phyloP scores from a whole-genome alignment of 2,888 invertebrate genomes.

The Ormyrus labotus region DNA sequence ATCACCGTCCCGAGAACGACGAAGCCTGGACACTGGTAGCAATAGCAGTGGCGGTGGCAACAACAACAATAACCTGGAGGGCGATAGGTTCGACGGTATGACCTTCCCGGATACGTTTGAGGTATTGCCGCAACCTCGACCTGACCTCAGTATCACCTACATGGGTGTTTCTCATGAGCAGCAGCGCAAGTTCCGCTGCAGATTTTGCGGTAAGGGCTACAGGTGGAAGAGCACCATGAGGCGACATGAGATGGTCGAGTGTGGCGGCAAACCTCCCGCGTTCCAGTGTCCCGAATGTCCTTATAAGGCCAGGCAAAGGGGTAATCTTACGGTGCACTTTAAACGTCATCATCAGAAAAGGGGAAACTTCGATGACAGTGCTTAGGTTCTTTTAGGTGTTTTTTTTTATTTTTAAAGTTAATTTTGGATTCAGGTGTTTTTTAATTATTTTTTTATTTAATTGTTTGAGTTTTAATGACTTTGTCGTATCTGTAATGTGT shows the following conservation, averaged over 20 bases:
- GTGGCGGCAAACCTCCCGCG: constrained; percentile 88
- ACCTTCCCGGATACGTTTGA: constrained; percentile 74
- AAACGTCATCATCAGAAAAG: constrained; percentile 83
- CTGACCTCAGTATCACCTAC: constrained; percentile 73
- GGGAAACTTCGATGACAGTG: constrained; percentile 65
- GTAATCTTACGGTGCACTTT: constrained; percentile 88
- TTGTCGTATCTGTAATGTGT: no score
- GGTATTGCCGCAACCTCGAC: constrained; percentile 72
- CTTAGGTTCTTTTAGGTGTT: constrained; percentile 45
- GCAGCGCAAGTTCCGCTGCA: constrained; percentile 84
- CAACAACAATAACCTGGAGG: constrained; percentile 52
- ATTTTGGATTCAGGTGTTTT: no score
- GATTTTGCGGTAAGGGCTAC: constrained; percentile 90
- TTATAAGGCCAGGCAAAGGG: constrained; percentile 87
- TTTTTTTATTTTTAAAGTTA: background rate
- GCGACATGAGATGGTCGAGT: constrained; percentile 89
- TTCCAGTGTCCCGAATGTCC: constrained; percentile 89
- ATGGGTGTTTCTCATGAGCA: constrained; percentile 78
- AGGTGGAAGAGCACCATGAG: constrained; percentile 91
- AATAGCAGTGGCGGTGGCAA: constrained; percentile 54
- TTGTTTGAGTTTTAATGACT: no score
- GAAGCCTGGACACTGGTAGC: constrained; percentile 47
- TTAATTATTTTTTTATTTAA: background rate
- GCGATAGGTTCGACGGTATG: constrained; percentile 66
- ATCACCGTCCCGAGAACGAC: constrained; percentile 30